Evolutionary conservation across 2,888 invertebrate species (phyloP), one percentile per base, ranked within the genome.

Genomic region (Cataglyphis altisquamis): DNA sequence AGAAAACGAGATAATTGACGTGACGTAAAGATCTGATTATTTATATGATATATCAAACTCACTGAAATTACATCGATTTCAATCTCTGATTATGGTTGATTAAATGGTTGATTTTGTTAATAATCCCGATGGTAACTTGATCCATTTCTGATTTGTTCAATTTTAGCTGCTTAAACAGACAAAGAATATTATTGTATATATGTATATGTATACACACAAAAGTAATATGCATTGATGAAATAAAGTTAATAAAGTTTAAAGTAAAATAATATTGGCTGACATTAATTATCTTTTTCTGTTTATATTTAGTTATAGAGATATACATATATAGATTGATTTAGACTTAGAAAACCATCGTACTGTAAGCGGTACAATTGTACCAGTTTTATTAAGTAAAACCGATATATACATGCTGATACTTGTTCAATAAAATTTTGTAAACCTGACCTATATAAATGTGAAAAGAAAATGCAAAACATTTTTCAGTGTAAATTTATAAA

Each of bases 231-330:
- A 18, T 18, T 3, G 0, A 2, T 55, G 21, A 25, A 72, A 39
- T 2, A 21, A 21, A 18, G 18, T 12, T 72, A 72, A 39, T 2
- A 21, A 21, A 18, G 18, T 18, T 72, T 25, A 21, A 25, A 72
- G 57, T 2, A 6, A 39, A 55, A 15, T 21, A 4, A 8, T 21
- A 57, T 39, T 55, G 9, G 4, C 9, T 21, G 25, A 1, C 3
- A 25, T 60, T 60, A 29, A 60, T 41, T 73, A 29, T 72, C 32
- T 72, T 41, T 72, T 12, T 29, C 12, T 29, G n/a, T 72, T 72
- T 72, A 72, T 4, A 21, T 57, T 72, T 39, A 72, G 6, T 18
- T 39, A 48, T 18, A 48, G 10, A 2, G 29, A 29, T 29, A 29
- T 29, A 2, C 29, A 29, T 18, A 41, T 73, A 73, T 12, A 39